Evolutionary conservation across 64 coral and sea anemone genomes (phyloP).

Genomic region (Hydrozoanthus tunicans): DNA sequence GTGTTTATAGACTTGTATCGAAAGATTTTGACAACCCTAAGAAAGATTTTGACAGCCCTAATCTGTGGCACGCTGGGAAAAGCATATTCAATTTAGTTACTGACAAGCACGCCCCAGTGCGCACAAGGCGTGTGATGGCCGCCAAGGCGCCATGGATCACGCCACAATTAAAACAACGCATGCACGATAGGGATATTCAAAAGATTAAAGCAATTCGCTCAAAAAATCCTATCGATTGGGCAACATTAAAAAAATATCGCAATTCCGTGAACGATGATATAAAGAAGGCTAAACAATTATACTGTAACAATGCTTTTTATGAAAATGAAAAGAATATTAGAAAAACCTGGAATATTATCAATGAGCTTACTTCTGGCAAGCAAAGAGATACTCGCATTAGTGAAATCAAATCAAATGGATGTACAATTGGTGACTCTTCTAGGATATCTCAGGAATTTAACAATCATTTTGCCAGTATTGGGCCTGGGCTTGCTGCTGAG

Average conservation of each 20-base stretch:
- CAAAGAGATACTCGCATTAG: neutral
- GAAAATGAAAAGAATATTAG: constrained; percentile 29
- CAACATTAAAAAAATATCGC: constrained; percentile 31
- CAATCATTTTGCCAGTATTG: neutral
- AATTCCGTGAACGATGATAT: constrained; percentile 14
- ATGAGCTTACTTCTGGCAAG: constrained; percentile 12
- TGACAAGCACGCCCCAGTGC: neutral
- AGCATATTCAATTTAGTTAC: neutral
- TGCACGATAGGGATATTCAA: constrained; percentile 42
- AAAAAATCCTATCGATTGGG: constrained; percentile 29
- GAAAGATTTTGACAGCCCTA: neutral
- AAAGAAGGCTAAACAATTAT: neutral
- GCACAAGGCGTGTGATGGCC: neutral
- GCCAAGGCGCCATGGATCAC: constrained; percentile 46
- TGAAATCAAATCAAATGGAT: constrained; percentile 40
- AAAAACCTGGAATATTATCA: too few species aligned
- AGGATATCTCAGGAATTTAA: constrained; percentile 54
- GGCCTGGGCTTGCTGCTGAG: constrained; percentile 8
- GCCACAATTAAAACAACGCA: constrained; percentile 15
- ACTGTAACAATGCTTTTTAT: neutral
- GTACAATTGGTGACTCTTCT: constrained; percentile 25
- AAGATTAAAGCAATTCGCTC: constrained; percentile 19
- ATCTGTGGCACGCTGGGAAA: neutral
- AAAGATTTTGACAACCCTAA: too few species aligned
- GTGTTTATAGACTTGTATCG: too few species aligned